Evolutionary conservation across 1,140 invertebrate species (phyloP).

Genomic region (Pseudomyrmex cubaensis): DNA sequence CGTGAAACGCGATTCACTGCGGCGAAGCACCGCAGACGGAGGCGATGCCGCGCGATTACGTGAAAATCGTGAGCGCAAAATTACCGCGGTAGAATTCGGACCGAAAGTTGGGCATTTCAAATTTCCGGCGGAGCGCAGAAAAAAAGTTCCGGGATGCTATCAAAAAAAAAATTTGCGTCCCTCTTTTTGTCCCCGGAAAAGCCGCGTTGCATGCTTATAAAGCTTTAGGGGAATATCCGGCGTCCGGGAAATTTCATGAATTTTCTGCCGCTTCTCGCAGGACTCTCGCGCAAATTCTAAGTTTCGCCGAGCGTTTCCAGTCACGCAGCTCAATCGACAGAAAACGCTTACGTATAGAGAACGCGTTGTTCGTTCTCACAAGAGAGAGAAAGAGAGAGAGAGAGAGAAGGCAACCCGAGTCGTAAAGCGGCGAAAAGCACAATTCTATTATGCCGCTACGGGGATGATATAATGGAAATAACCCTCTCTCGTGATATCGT

Average conservation of each 20-base stretch:
- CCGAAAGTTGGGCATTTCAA: constrained; percentile 16
- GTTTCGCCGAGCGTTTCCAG: constrained; percentile 43
- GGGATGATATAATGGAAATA: constrained; percentile 42
- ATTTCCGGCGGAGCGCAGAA: constrained; percentile 17
- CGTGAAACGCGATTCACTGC: constrained; percentile 13
- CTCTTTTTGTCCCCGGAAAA: neutral
- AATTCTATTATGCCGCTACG: constrained; percentile 44
- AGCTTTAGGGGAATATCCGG: constrained; percentile 41
- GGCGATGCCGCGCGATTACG: constrained; percentile 15
- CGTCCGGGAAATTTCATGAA: constrained; percentile 21
- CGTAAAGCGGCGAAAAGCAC: constrained; percentile 52
- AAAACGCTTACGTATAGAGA: constrained; percentile 39
- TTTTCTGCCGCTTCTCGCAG: neutral
- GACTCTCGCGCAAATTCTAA: constrained; percentile 32
- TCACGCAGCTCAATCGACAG: constrained; percentile 46
- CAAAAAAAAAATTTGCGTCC: neutral
- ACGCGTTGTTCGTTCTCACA: neutral
- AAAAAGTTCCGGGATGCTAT: constrained; percentile 1
- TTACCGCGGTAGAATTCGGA: constrained; percentile 15
- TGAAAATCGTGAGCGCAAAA: constrained; percentile 3
- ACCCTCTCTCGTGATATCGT: neutral
- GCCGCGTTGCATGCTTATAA: neutral
- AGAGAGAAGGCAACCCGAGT: constrained; percentile 12
- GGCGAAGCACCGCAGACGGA: too few species aligned
- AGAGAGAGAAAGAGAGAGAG: too few species aligned